Base-by-base conservation (phyloP, 2,797 vertebrate species). In the Rhinogobio ventralis region DNA sequence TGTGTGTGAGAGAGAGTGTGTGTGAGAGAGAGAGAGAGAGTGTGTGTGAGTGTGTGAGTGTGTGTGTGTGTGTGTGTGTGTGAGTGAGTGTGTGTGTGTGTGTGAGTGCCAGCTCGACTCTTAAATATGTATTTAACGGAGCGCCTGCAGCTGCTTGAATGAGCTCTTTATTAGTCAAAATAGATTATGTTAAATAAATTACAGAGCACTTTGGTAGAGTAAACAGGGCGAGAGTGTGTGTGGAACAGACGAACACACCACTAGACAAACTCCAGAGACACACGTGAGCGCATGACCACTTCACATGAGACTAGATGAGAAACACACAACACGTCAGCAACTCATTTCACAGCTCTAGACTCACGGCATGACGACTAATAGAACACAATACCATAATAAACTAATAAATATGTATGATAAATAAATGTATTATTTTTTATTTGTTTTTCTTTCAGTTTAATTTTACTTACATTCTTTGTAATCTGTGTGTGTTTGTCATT, bases 111-210 rank as follows among this genome's bases (percentile, higher is more conserved):
- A 95, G 95, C 95, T 92, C 93, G 92, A 92, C 96, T 95, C 93
- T 94, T 94, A 94, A 96, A 94, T 96, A 96, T 95, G 92, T 92
- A 94, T 98, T 97, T 96, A 96, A 97, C 96, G 95, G 93, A 94
- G 95, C 82, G 96, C 96, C 96, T 97, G 96, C 95, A 95, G 73
- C 94, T 94, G 92, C 93, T 91, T 99, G 97, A 99, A 99, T 98
- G 96, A 96, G 92, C 96, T 97, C 97, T 99, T 99, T 99, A 98
- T 99, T 99, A 98, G 96, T 96, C 97, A 97, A 97, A 98, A 99
- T 98, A 97, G 97, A 99, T 99, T 99, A 99, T 98, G 99, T 99
- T 96, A 98, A 99, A 99, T 98, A 99, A 99, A 99, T 99, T 98
- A 99, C 97, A 97, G 97, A 97, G 97, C 97, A 99, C 98, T 99